A percentile compares a stretch with the other conserved stretches of the same genome.
Conservation (phyloP, 2,113 vertebrate genomes). For the Regulus satrapa region DNA sequence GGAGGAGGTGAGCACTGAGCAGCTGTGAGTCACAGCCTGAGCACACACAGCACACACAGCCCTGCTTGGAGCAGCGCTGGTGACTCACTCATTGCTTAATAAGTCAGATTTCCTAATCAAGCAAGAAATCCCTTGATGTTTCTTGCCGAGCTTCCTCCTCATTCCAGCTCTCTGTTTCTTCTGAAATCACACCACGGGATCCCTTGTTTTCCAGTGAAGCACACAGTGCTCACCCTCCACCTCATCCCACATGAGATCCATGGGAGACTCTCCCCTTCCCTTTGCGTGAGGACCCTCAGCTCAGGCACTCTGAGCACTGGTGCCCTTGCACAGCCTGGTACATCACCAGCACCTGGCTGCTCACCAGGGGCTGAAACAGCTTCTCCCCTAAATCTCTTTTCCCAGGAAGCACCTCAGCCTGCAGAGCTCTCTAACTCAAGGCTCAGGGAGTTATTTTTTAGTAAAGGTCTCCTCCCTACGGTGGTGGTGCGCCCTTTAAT, state of each 20-base stretch:
- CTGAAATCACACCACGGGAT: accelerated
- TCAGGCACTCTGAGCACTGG: accelerated
- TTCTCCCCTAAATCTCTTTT: neutral
- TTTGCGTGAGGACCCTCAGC: neutral
- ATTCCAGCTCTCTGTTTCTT: neutral
- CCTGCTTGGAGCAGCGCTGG: neutral
- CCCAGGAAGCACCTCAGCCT: neutral
- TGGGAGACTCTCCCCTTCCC: neutral
- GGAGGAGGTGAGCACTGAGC: neutral
- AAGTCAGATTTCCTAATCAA: neutral
- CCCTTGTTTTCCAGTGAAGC: neutral
- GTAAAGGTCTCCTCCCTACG: neutral
- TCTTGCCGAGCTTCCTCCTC: neutral
- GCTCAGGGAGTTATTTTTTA: neutral
- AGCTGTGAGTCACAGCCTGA: neutral
- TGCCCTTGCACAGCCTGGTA: neutral
- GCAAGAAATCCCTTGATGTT: neutral
- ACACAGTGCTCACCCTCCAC: accelerated
- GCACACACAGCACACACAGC: neutral
- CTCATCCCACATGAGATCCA: accelerated
- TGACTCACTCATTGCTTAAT: neutral
- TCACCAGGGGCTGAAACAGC: accelerated
- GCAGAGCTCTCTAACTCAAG: neutral
- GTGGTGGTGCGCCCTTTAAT: neutral
- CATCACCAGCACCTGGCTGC: accelerated